Evolutionary conservation across 1,140 invertebrate genomes (phyloP).

Genomic region (Rhizoglyphus robini): DNA sequence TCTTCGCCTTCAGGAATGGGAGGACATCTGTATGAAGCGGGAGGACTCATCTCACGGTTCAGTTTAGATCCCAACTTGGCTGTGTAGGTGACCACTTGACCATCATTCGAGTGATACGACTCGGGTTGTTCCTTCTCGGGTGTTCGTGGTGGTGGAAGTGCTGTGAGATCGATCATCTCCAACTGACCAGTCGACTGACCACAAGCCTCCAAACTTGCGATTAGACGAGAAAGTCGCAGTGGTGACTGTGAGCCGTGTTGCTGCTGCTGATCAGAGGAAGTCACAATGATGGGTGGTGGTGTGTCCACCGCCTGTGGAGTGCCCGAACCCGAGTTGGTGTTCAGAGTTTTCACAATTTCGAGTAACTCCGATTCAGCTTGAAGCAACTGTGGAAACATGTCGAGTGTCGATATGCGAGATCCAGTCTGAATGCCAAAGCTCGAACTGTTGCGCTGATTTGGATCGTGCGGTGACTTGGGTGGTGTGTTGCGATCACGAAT

Average conservation of each 20-base stretch:
- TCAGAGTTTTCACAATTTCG: conserved; percentile 31
- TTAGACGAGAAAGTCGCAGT: conserved; percentile 7
- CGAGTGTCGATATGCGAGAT: not conserved
- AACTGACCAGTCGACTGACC: conserved; percentile 30
- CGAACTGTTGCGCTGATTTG: not conserved
- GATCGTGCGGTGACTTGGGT: not conserved
- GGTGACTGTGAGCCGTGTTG: too few species aligned
- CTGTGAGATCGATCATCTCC: conserved; percentile 72
- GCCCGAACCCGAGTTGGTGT: not conserved
- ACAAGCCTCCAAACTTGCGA: conserved; percentile 32
- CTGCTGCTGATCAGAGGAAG: too few species aligned
- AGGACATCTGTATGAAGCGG: conserved; percentile 12
- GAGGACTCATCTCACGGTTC: too few species aligned
- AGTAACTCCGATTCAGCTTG: conserved; percentile 18
- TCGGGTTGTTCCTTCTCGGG: conserved; percentile 47
- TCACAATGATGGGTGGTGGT: too few species aligned
- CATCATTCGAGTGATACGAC: not conserved
- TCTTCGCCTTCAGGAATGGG: too few species aligned
- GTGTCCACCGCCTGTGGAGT: conserved; percentile 24
- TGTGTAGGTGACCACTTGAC: too few species aligned
- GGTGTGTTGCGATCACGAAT: not conserved
- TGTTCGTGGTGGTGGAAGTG: conserved; percentile 66
- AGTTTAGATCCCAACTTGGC: too few species aligned
- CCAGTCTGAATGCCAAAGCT: conserved; percentile 1
- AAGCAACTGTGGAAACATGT: conserved; percentile 1